Base-by-base conservation (phyloP, 2,888 invertebrate genomes). In the Volucella inflata region DNA sequence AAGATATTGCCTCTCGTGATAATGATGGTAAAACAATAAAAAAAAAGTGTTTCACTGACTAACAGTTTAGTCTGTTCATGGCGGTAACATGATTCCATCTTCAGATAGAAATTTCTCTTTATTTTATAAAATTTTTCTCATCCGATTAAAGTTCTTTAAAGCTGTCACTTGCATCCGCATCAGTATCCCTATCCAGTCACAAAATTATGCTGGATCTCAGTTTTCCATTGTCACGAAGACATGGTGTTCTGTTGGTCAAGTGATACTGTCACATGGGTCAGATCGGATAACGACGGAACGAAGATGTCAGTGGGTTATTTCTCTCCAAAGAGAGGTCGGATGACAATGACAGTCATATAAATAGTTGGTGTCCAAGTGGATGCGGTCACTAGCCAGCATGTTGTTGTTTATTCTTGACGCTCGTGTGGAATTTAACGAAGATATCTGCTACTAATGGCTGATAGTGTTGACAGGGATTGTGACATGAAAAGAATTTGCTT, bases 261-360 rank as follows among this genome's bases (percentile, higher is more conserved):
- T 12, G 59, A 62, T n/a, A 30, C 60, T 46, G 60, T 17, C 60
- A 62, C 14, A 62, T 62, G 60, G 44, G n/a, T 30, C 3, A 46
- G 44, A 44, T 10, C 3, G 44, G n/a, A 62, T 46, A 14, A 46
- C 42, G 46, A 62, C 42, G 17, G 42, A 62, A 46, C 46, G 21
- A 12, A 2, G 14, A 59, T 17, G 42, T 6, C 59, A 40, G 16
- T 59, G 17, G 14, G 42, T 46, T 60, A 30, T 60, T 50, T 50
- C 48, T 38, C 50, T 64, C 50, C 16, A 16, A 14, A n/a, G 50
- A 64, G 16, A 46, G 64, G 48, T 50, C 48, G 36, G 11, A 38
- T 60, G 60, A 46, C 40, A 59, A 17, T 17, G 59, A 42, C 59
- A 59, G 40, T 30, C 10, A 1, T 21, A 51, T 21, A 30, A 30